Percentiles rank a stretch among this genome's conserved stretches.
Conservation (phyloP, 2,888 invertebrate species). For the Watsonalla binaria region DNA sequence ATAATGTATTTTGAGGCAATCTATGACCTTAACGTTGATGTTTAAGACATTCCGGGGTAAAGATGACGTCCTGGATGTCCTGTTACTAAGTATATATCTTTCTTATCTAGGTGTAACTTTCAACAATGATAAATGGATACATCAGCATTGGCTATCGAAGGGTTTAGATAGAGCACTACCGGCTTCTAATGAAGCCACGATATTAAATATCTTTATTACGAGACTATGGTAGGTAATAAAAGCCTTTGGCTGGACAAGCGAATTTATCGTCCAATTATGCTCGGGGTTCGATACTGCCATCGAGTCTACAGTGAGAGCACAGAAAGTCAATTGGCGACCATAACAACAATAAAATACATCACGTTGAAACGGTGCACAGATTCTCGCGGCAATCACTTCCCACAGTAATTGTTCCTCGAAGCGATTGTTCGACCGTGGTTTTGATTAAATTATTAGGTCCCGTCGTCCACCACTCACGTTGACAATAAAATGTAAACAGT, state of each 20-base stretch:
- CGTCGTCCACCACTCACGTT: slow-evolving; percentile 12
- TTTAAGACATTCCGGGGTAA: no score
- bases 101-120: no score
- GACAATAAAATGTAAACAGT: slow-evolving; percentile 32
- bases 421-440: slow-evolving; percentile 22
- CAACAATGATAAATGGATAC: neutral
- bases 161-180: neutral
- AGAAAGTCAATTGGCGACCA: slow-evolving; percentile 25
- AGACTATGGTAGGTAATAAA: neutral
- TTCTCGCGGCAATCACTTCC: slow-evolving; percentile 26
- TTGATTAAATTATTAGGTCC: slow-evolving; percentile 55
- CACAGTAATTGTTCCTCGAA: slow-evolving; percentile 26
- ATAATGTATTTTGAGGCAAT: no score
- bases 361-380: slow-evolving; percentile 16
- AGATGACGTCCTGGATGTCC: no score
- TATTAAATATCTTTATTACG: neutral
- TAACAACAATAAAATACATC: slow-evolving; percentile 27
- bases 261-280: neutral
- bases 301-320: slow-evolving; percentile 18
- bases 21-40: no score
- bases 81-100: no score
- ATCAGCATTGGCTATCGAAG: neutral
- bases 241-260: neutral
- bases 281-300: slow-evolving; percentile 6
- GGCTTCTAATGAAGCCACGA: neutral